Evolutionary conservation across 2,113 vertebrate genomes (phyloP).

Genomic region (Nanger granti): DNA sequence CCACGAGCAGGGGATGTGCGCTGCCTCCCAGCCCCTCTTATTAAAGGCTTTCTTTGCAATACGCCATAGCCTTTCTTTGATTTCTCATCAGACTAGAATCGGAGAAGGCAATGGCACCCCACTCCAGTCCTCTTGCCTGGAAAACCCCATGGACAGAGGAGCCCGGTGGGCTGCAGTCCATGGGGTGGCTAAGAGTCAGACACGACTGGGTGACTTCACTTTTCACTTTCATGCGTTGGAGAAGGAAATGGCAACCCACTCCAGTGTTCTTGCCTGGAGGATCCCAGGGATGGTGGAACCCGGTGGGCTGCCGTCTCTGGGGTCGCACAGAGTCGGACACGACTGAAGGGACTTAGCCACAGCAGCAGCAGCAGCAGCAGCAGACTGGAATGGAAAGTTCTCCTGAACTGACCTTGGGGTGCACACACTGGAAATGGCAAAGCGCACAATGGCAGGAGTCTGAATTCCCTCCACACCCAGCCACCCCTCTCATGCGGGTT

Average conservation of each 20-base stretch:
- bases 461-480: background rate
- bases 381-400: background rate
- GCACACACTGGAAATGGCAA: background rate
- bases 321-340: rapidly evolving
- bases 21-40: background rate
- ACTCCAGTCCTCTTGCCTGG: background rate
- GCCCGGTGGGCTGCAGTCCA: too few species aligned
- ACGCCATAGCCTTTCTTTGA: background rate
- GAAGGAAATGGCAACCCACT: too few species aligned
- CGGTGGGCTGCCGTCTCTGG: too few species aligned
- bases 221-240: too few species aligned
- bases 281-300: too few species aligned
- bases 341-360: too few species aligned
- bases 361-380: too few species aligned
- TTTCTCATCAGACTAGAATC: background rate
- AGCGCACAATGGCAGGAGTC: background rate
- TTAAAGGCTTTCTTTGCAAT: background rate
- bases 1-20: rapidly evolving
- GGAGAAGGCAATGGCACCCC: background rate
- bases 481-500: background rate
- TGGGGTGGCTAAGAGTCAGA: too few species aligned
- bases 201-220: too few species aligned
- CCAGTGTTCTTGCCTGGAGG: too few species aligned
- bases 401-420: background rate
- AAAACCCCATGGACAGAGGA: background rate